These are phyloP conservation scores for Sparus aurata DNA, from an alignment of 2,797 vertebrate species.

Conservation along the genomic window DNA sequence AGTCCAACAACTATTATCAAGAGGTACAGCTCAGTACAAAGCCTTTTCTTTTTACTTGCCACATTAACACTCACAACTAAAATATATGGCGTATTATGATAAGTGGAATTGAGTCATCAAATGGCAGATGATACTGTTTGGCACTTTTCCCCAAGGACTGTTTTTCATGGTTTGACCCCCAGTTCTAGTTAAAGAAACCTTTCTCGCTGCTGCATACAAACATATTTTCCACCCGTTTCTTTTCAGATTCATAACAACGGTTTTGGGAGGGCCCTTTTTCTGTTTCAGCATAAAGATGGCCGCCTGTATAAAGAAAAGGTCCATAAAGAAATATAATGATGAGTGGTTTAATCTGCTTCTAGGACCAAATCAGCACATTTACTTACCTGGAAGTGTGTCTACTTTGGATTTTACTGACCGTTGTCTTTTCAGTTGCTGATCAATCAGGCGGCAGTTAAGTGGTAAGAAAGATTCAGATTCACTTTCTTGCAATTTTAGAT, in stretches of 20 bases:
- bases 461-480: no score
- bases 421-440: no score
- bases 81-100: not conserved
- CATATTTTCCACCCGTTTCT: not conserved
- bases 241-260: not conserved
- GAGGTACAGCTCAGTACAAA: not conserved
- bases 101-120: not conserved
- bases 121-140: not conserved
- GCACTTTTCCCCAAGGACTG: not conserved
- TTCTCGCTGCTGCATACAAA: not conserved
- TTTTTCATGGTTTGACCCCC: not conserved
- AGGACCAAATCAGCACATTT: no score
- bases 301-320: not conserved
- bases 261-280: not conserved
- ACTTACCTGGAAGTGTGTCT: no score
- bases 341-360: not conserved
- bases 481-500: no score
- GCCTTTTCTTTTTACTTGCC: slow-evolving; percentile 20
- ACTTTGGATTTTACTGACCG: no score
- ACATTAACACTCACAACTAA: slow-evolving; percentile 4
- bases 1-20: slow-evolving; percentile 7
- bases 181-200: not conserved
- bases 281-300: not conserved
- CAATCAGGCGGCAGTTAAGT: no score
- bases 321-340: not conserved